Percentiles rank a stretch among this genome's conserved stretches.
Conservation (phyloP, 2,888 invertebrate genomes). For the Muscina levida region DNA sequence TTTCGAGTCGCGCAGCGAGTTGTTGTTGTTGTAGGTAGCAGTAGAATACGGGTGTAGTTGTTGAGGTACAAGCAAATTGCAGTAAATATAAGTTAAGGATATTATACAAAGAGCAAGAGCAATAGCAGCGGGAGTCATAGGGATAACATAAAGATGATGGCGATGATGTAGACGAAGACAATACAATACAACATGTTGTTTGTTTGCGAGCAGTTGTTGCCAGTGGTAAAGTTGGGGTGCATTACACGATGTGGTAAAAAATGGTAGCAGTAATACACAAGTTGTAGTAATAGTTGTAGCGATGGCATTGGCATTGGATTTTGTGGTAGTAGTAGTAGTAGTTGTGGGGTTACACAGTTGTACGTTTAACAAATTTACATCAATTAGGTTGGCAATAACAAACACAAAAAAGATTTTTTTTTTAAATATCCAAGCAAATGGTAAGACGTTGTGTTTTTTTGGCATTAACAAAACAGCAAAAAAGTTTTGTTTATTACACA, state of each 20-base stretch:
- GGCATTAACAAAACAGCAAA: too few relatives aligned
- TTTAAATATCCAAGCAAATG: too few relatives aligned
- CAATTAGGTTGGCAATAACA: too few relatives aligned
- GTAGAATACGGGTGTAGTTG: constrained; percentile 5
- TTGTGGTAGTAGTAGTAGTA: neutral
- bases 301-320: too few relatives aligned
- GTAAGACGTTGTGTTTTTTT: too few relatives aligned
- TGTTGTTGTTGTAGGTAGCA: constrained; percentile 2
- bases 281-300: constrained; percentile 44
- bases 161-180: neutral
- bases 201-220: neutral
- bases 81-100: constrained; percentile 21
- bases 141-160: neutral
- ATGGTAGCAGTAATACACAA: constrained; percentile 20
- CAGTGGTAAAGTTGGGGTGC: too few relatives aligned
- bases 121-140: constrained; percentile 14
- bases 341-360: too few relatives aligned
- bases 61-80: constrained; percentile 19
- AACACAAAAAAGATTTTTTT: too few relatives aligned
- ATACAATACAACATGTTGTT: neutral
- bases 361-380: too few relatives aligned
- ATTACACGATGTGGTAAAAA: too few relatives aligned
- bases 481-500: too few relatives aligned
- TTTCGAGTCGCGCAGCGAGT: constrained; percentile 31
- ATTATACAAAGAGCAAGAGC: constrained; percentile 18